Conservation (phyloP, 1,140 invertebrate species). For the Papilio glaucus region DNA sequence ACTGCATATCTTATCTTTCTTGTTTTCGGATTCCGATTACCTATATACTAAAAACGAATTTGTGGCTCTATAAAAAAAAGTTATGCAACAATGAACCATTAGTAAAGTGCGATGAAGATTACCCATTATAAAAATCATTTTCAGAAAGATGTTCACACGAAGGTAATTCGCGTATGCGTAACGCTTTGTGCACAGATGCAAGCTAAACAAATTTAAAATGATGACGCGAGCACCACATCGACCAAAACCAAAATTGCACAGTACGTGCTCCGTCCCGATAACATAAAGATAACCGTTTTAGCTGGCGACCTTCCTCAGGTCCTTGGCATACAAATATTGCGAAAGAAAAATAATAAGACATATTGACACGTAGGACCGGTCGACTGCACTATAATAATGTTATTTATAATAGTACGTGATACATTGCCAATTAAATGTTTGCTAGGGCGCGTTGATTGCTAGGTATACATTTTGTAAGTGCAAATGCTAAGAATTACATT, state of each 20-base stretch:
- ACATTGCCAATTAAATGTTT: neutral
- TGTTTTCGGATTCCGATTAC: too few relatives aligned
- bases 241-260: constrained; percentile 58
- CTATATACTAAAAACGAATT: too few relatives aligned
- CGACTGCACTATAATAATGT: constrained; percentile 1
- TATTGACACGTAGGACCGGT: constrained; percentile 49
- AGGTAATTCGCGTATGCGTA: constrained; percentile 33
- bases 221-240: constrained; percentile 58
- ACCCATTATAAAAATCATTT: too few relatives aligned
- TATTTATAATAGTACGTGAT: constrained; percentile 24
- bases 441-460: constrained; percentile 6
- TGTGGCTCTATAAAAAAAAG: too few relatives aligned
- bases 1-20: too few relatives aligned
- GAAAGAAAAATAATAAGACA: constrained; percentile 66
- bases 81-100: too few relatives aligned
- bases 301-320: constrained; percentile 68
- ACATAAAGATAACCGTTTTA: constrained; percentile 79
- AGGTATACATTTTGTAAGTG: neutral
- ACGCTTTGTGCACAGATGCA: neutral
- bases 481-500: too few relatives aligned
- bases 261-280: constrained; percentile 61
- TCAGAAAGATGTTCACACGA: constrained; percentile 11
- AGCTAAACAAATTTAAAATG: constrained; percentile 42
- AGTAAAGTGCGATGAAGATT: too few relatives aligned
- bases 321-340: constrained; percentile 71